Evolutionary conservation across 1,140 invertebrate species (phyloP).

Genomic region (Octopus sinensis): DNA sequence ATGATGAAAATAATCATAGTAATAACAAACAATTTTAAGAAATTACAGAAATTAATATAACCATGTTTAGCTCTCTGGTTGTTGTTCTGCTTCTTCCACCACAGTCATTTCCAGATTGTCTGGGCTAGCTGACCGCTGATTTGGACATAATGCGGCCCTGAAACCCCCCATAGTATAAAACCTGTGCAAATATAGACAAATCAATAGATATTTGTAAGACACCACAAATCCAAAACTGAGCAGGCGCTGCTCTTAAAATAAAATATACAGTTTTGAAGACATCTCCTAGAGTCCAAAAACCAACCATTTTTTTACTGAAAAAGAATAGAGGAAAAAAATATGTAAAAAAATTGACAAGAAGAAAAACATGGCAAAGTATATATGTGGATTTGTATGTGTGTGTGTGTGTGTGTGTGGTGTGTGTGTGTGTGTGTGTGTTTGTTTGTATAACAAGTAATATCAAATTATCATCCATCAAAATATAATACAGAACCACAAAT

Average conservation of each 20-base stretch:
- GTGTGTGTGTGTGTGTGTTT: too few species aligned
- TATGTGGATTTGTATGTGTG: not conserved
- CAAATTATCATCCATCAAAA: not conserved
- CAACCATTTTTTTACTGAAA: slow-evolving; percentile 77
- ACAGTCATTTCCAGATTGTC: not conserved
- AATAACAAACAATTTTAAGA: not conserved
- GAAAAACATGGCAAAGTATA: not conserved
- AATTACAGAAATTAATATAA: not conserved
- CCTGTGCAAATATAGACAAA: slow-evolving; percentile 78
- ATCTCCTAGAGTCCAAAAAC: slow-evolving; percentile 91
- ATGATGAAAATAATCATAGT: not conserved
- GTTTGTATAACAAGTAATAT: too few species aligned
- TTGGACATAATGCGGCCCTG: slow-evolving; percentile 19
- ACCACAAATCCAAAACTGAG: slow-evolving; percentile 95
- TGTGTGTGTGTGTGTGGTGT: too few species aligned
- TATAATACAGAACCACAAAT: not conserved
- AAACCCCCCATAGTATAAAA: slow-evolving; percentile 61
- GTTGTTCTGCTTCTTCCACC: not conserved
- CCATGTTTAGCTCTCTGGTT: not conserved
- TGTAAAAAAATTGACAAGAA: not conserved
- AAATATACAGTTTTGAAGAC: slow-evolving; percentile 97
- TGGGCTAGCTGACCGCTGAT: slow-evolving; percentile 14
- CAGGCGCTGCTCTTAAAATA: slow-evolving; percentile 79
- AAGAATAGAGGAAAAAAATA: slow-evolving; percentile 17
- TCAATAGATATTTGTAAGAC: slow-evolving; percentile 83